Evolutionary conservation across 2,113 vertebrate species (phyloP), one percentile per base, ranked within the genome.

Genomic region (Gallinago paraguaiae): DNA sequence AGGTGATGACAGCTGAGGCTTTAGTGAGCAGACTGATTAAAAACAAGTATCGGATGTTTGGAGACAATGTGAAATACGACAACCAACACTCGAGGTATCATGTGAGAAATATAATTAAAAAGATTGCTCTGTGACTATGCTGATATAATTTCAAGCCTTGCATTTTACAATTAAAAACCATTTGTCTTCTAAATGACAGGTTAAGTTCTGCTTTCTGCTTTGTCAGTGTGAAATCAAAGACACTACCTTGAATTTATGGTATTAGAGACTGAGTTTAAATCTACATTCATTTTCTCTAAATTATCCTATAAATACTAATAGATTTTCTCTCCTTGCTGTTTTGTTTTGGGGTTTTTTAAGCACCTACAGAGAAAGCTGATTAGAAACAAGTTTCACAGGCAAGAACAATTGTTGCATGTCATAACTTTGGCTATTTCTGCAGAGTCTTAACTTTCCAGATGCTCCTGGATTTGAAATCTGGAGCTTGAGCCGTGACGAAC

Each of bases 1-100:
- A 91, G 93, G 96, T 82, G 91, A 86, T 96, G 95, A 96, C 91
- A 92, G 92, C 84, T 2, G 11, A 91, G 80, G 76, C 78, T 95
- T 79, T 78, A 48, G 74, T 16, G 74, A 83, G 80, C 59, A 65
- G 91, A 11, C 82, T 64, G 87, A 76, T 60, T 79, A 90, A 96
- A 88, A 79, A 37, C 89, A 91, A 92, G 64, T 41, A 94, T 69
- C 91, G 4, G 82, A 82, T 96, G 93, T 92, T 46, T 92, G 94
- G 46, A 54, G 48, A 69, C 35, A 88, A 89, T 13, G 45, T 12
- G 41, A 67, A 86, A 90, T 86, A 63, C 16, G 77, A 97, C 95
- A 90, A 93, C 83, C 86, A 82, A 25, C 90, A 37, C 88, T 89
- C 86, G 68, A 9, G 16, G 68, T 14, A 71, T 64, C 94, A 88